Conservation (phyloP, 2,888 invertebrate species). For the Catotricha subobsoleta region DNA sequence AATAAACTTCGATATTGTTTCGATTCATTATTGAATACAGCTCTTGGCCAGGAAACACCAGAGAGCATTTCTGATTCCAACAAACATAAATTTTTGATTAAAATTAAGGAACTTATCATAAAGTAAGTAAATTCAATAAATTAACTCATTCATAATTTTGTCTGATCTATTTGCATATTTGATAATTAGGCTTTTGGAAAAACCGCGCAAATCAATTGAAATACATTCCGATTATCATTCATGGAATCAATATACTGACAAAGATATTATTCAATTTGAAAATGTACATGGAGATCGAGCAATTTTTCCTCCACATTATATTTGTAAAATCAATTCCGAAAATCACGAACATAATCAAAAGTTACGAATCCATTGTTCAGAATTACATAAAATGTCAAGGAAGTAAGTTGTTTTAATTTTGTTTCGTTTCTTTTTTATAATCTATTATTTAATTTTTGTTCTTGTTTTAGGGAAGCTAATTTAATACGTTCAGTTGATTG, state of each 20-base stretch:
- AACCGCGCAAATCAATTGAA: slow-evolving; percentile 27
- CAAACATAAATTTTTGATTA: slow-evolving; percentile 28
- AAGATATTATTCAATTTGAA: slow-evolving; percentile 22
- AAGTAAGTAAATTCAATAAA: slow-evolving; percentile 21
- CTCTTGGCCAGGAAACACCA: slow-evolving; percentile 23
- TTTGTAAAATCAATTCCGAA: slow-evolving; percentile 23
- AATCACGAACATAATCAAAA: slow-evolving; percentile 20
- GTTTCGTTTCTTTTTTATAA: not conserved
- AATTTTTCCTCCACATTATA: slow-evolving; percentile 33
- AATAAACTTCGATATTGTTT: slow-evolving; percentile 56
- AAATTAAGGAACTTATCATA: slow-evolving; percentile 30
- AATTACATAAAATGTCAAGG: slow-evolving; percentile 21
- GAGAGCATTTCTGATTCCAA: slow-evolving; percentile 18
- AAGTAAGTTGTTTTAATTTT: not conserved
- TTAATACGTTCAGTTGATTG: not conserved
- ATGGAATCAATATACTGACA: slow-evolving; percentile 21
- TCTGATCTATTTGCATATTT: slow-evolving; percentile 8
- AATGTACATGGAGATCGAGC: slow-evolving; percentile 24
- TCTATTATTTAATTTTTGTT: not conserved
- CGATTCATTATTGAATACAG: slow-evolving; percentile 42
- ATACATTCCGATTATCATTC: slow-evolving; percentile 20
- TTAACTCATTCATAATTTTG: slow-evolving; percentile 7
- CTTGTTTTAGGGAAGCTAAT: not conserved
- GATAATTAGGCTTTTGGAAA: slow-evolving; percentile 26
- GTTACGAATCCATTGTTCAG: slow-evolving; percentile 28